Conservation (phyloP, 2,113 vertebrate species). For the Cettia cetti region DNA sequence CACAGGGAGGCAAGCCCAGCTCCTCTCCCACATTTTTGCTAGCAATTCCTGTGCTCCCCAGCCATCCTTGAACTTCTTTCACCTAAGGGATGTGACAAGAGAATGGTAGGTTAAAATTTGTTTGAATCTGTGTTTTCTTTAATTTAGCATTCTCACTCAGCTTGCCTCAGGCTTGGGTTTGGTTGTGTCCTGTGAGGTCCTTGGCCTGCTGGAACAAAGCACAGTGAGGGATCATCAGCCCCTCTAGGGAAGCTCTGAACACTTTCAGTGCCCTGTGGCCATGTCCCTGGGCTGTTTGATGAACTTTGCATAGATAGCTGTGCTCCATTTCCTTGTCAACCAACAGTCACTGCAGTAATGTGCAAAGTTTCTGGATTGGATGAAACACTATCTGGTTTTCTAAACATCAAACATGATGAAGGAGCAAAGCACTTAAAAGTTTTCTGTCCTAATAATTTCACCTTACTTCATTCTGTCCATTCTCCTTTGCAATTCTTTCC, state of each 20-base stretch:
- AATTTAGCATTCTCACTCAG: background rate
- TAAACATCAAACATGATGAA: background rate
- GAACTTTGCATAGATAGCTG: background rate
- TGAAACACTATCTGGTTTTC: background rate
- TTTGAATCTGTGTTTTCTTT: background rate
- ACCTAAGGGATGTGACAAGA: background rate
- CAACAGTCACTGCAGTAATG: background rate
- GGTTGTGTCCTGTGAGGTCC: background rate
- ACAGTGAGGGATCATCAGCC: background rate
- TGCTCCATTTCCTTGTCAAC: background rate
- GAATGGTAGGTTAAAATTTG: background rate
- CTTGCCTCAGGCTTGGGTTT: background rate
- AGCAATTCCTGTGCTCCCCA: background rate
- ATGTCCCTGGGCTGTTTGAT: background rate
- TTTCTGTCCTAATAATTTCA: background rate
- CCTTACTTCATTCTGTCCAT: background rate
- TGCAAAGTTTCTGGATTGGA: background rate
- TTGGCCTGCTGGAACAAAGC: background rate
- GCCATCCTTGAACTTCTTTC: background rate
- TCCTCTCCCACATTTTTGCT: background rate
- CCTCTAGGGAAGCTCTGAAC: background rate
- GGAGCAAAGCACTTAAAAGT: background rate
- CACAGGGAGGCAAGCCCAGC: rapidly evolving
- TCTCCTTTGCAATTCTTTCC: background rate
- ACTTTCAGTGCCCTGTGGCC: background rate